Evolutionary conservation across 2,797 vertebrate species (phyloP).

Genomic region (Decapterus maruadsi): DNA sequence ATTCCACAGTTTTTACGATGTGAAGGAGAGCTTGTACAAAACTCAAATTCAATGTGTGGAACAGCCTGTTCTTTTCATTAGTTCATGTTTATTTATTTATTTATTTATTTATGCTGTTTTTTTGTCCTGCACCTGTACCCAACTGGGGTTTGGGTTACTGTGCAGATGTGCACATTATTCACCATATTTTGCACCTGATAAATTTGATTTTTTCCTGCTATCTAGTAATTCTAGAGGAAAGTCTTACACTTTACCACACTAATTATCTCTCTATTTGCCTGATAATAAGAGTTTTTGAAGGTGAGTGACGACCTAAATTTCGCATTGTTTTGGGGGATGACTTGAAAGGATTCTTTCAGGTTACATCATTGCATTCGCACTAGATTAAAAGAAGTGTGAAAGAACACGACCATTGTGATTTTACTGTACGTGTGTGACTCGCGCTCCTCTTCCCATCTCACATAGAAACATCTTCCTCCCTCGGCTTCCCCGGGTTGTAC

Average conservation of each 20-base stretch:
- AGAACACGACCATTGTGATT: not conserved
- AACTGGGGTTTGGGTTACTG: not conserved
- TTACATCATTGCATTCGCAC: not conserved
- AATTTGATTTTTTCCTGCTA: too few species aligned
- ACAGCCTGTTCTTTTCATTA: not conserved
- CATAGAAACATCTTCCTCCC: not conserved
- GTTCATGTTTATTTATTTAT: too few species aligned
- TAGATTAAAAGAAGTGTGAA: not conserved
- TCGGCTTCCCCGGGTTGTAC: not conserved
- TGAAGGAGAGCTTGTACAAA: too few species aligned
- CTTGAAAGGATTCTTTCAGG: too few species aligned
- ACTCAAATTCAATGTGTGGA: not conserved
- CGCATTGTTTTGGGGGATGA: not conserved
- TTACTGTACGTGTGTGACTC: not conserved
- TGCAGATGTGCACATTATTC: not conserved
- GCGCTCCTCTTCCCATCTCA: not conserved
- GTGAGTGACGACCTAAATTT: not conserved
- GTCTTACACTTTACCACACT: not conserved
- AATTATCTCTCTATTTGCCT: too few species aligned
- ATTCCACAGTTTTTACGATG: not conserved
- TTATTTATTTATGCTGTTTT: not conserved
- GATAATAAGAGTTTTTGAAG: not conserved
- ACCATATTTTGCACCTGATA: not conserved
- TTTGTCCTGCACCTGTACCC: not conserved
- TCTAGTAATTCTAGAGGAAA: too few species aligned